Evolutionary conservation across 2,888 invertebrate genomes (phyloP).

Genomic region (Hydriomena furcata): DNA sequence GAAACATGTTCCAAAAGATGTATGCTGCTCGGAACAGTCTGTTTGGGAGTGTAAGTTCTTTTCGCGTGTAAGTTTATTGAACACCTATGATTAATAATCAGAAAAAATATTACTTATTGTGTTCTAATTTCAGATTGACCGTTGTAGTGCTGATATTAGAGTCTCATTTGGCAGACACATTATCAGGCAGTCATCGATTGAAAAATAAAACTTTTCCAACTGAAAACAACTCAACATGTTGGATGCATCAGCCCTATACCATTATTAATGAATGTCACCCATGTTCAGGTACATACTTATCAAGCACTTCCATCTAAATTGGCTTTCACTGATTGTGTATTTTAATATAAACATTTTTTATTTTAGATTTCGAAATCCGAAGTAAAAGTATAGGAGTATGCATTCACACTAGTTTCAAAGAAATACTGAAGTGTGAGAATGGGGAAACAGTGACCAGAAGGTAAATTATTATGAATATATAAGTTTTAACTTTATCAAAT

Average conservation of each 20-base stretch:
- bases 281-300: slow-evolving; percentile 87
- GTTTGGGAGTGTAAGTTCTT: slow-evolving; percentile 88
- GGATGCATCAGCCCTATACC: slow-evolving; percentile 88
- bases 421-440: slow-evolving; percentile 90
- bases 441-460: slow-evolving; percentile 92
- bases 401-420: slow-evolving; percentile 92
- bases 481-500: no score
- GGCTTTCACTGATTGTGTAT: not conserved
- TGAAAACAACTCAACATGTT: slow-evolving; percentile 91
- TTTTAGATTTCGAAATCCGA: slow-evolving; percentile 89
- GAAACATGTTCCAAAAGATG: slow-evolving; percentile 93
- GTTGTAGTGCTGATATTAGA: slow-evolving; percentile 92
- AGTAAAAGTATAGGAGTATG: slow-evolving; percentile 93
- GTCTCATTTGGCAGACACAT: slow-evolving; percentile 84
- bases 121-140: slow-evolving; percentile 87
- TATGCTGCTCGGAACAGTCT: slow-evolving; percentile 90
- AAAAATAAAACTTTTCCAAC: slow-evolving; percentile 86
- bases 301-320: not conserved
- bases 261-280: slow-evolving; percentile 91
- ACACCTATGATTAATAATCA: not conserved
- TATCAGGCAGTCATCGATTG: slow-evolving; percentile 83
- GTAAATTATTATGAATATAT: no score
- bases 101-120: not conserved
- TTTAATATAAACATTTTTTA: not conserved
- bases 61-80: not conserved